Evolutionary conservation across 2,113 vertebrate genomes (phyloP).

Genomic region (Motacilla tschutschensis): DNA sequence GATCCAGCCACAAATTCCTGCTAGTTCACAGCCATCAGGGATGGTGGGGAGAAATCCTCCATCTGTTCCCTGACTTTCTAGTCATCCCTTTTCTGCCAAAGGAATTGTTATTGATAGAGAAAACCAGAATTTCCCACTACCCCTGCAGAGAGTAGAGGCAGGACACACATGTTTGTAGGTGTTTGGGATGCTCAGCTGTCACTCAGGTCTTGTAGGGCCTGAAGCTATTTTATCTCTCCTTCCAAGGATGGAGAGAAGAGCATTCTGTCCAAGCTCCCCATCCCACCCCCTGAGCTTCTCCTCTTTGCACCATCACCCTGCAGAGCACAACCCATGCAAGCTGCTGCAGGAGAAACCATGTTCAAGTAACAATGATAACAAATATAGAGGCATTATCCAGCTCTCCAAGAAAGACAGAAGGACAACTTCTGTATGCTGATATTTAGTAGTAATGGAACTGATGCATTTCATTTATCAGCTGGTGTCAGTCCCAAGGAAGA

Average conservation of each 20-base stretch:
- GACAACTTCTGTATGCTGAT: neutral
- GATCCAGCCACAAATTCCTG: neutral
- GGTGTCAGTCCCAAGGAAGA: neutral
- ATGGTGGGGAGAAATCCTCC: neutral
- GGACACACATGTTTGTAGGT: neutral
- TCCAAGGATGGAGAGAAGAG: neutral
- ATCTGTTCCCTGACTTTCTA: neutral
- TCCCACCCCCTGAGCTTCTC: rapidly evolving
- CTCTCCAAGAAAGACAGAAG: neutral
- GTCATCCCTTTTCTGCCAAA: neutral
- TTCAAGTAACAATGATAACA: neutral
- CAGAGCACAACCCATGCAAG: rapidly evolving
- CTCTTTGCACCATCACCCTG: neutral
- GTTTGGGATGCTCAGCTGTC: neutral
- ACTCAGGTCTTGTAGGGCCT: neutral
- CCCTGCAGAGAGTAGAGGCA: neutral
- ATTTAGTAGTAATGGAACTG: neutral
- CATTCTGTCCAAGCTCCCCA: neutral
- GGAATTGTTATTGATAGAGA: neutral
- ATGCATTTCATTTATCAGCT: neutral
- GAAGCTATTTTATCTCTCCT: neutral
- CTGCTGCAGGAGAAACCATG: neutral
- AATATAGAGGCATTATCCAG: neutral
- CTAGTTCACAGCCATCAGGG: neutral
- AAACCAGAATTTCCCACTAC: neutral